These are phyloP conservation scores for Asarcornis scutulata DNA, from an alignment of 2,113 vertebrate genomes.

Conservation along the genomic window DNA sequence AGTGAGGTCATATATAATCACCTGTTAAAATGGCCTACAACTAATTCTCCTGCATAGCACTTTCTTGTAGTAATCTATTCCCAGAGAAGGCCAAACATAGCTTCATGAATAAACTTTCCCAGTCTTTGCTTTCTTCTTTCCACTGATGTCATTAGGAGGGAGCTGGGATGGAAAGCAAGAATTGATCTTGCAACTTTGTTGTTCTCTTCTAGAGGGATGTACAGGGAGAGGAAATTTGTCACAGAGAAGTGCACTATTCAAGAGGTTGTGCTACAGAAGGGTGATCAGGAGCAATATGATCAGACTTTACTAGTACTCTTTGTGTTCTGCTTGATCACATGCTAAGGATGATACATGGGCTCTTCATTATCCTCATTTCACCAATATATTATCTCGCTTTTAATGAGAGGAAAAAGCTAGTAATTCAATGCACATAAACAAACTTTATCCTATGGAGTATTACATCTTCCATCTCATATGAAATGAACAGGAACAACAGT, in stretches of 20 bases:
- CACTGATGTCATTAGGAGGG: background rate
- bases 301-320: background rate
- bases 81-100: background rate
- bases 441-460: background rate
- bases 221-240: background rate
- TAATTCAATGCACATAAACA: background rate
- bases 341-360: background rate
- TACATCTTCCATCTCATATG: background rate
- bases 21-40: background rate
- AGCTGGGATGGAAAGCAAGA: background rate
- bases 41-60: background rate
- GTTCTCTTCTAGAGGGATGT: background rate
- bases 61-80: background rate
- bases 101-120: background rate
- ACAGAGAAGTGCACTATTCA: rapidly evolving
- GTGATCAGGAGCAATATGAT: background rate
- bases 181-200: background rate
- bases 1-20: background rate
- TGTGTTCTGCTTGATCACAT: background rate
- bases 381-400: background rate
- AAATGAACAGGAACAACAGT: background rate
- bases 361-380: background rate
- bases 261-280: background rate
- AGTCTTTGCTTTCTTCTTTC: background rate
- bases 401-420: background rate